phyloP scores from a whole-genome alignment of 2,113 vertebrate genomes.

The Scortum barcoo region DNA sequence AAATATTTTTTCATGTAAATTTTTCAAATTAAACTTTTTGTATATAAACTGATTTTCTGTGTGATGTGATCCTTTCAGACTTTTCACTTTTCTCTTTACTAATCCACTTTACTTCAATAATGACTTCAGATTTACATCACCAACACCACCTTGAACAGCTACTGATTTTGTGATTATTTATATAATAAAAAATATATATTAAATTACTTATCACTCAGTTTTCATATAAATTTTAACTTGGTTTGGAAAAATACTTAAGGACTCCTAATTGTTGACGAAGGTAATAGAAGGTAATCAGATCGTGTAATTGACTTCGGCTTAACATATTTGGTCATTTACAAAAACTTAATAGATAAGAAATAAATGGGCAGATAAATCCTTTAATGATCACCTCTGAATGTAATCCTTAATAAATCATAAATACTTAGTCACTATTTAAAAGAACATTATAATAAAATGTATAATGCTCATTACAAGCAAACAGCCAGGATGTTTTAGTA shows the following conservation, averaged over 20 bases:
- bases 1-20: conserved; percentile 91
- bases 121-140: neutral
- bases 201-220: too few species aligned
- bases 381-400: neutral
- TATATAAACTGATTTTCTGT: conserved; percentile 76
- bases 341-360: neutral
- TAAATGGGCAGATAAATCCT: neutral
- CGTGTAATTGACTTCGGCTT: neutral
- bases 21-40: conserved; percentile 91
- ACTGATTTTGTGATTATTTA: neutral
- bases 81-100: neutral
- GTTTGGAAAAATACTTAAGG: neutral
- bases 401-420: too few species aligned
- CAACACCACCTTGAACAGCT: neutral
- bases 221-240: too few species aligned
- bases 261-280: neutral
- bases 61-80: neutral
- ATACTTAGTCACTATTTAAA: too few species aligned
- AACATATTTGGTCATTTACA: neutral
- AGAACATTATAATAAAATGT: too few species aligned
- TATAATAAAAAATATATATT: neutral
- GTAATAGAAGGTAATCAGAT: neutral
- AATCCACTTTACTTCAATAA: neutral
- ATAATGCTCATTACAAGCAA: too few species aligned
- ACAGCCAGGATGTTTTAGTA: too few species aligned